Evolutionary conservation across 2,888 invertebrate species (phyloP).

Genomic region (Synergus itoensis): DNA sequence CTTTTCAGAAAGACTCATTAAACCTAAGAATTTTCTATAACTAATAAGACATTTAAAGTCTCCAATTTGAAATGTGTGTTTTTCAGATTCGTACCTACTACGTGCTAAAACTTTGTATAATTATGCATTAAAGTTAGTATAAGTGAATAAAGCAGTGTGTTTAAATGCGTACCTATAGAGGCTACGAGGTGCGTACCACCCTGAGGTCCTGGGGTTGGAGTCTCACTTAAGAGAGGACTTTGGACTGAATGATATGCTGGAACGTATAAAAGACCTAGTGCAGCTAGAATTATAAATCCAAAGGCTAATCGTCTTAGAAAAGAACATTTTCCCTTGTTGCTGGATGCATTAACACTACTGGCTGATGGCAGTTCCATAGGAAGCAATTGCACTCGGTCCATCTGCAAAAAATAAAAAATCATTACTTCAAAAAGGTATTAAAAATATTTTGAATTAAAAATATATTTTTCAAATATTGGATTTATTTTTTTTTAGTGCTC

Average conservation of each 20-base stretch:
- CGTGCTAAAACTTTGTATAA: background rate
- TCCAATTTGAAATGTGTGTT: slow-evolving; percentile 4
- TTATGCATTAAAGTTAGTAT: background rate
- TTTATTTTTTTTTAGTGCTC: too few species aligned
- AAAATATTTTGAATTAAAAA: background rate
- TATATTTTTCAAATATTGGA: too few species aligned
- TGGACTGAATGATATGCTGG: slow-evolving; percentile 76
- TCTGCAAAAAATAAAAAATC: slow-evolving; percentile 59
- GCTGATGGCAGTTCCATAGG: slow-evolving; percentile 72
- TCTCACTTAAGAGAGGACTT: slow-evolving; percentile 75
- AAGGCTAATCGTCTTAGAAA: slow-evolving; percentile 71
- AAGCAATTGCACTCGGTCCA: slow-evolving; percentile 72
- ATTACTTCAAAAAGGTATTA: background rate
- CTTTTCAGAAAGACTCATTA: background rate
- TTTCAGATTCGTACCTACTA: background rate
- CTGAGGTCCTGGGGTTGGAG: slow-evolving; percentile 68
- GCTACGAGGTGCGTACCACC: slow-evolving; percentile 67
- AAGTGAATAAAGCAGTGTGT: slow-evolving; percentile 40
- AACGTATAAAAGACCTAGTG: slow-evolving; percentile 73
- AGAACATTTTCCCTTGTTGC: slow-evolving; percentile 68
- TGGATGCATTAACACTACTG: slow-evolving; percentile 64
- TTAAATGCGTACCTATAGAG: slow-evolving; percentile 72
- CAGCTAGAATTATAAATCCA: slow-evolving; percentile 71
- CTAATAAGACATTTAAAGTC: too few species aligned
- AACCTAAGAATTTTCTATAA: background rate